These are phyloP conservation scores for Lepus europaeus DNA, from an alignment of 2,113 vertebrate genomes.

Conservation along the genomic window DNA sequence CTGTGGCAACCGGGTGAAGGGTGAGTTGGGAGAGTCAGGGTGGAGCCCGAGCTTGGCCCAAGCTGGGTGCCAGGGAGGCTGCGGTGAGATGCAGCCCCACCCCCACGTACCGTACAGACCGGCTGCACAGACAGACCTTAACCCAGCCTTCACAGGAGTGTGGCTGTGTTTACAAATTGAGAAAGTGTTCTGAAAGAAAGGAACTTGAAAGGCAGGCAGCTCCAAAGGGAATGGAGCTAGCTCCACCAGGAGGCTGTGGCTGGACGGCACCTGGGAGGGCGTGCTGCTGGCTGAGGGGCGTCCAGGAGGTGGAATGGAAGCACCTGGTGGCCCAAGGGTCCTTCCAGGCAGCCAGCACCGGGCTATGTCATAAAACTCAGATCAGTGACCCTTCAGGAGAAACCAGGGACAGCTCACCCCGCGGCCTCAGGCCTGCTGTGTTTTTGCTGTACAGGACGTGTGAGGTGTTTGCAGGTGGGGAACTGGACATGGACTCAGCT, in stretches of 20 bases:
- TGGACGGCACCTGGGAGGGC: neutral
- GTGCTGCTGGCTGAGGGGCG: too few relatives aligned
- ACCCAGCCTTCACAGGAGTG: neutral
- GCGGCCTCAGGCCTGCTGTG: fast-evolving
- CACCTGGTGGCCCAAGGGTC: neutral
- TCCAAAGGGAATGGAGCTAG: neutral
- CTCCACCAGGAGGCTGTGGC: neutral
- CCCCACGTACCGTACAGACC: neutral
- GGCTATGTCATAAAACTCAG: neutral
- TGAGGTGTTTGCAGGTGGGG: too few relatives aligned
- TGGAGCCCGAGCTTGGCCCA: neutral
- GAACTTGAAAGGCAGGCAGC: neutral
- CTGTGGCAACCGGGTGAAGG: neutral
- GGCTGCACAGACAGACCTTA: neutral
- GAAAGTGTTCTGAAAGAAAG: neutral
- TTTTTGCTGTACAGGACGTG: neutral
- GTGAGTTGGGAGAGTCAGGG: too few relatives aligned
- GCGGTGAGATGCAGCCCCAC: neutral
- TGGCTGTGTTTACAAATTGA: fast-evolving
- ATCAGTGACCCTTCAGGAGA: neutral
- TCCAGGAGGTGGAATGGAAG: neutral
- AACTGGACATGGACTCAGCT: neutral
- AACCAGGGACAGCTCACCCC: neutral
- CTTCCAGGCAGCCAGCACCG: neutral
- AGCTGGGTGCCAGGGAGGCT: neutral